These are phyloP conservation scores for Eupristina koningsbergeri DNA, from an alignment of 1,140 invertebrate genomes.

Conservation along the genomic window DNA sequence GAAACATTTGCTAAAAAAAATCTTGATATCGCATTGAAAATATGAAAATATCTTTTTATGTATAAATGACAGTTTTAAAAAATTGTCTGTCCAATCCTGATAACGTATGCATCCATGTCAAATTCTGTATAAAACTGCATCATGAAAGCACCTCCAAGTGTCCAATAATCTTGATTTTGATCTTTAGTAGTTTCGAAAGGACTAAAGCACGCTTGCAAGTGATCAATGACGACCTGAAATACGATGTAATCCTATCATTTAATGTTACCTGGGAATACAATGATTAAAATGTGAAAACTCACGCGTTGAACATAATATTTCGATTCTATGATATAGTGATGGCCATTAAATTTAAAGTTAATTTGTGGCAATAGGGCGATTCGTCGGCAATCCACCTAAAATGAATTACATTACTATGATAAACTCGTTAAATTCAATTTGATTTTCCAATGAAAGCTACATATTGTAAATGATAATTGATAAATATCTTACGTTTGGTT, in stretches of 20 bases:
- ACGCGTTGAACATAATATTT: constrained; percentile 81
- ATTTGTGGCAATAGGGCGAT: constrained; percentile 79
- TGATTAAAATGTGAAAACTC: constrained; percentile 19
- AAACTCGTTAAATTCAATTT: not conserved
- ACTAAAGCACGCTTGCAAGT: constrained; percentile 57
- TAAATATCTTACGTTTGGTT: not conserved
- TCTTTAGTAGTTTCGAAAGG: constrained; percentile 53
- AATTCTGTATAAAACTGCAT: constrained; percentile 66
- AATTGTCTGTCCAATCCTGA: constrained; percentile 55
- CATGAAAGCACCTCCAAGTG: constrained; percentile 64
- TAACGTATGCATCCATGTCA: constrained; percentile 52
- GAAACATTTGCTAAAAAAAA: not conserved
- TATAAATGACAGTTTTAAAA: constrained; percentile 49
- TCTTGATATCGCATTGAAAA: no score
- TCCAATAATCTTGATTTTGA: constrained; percentile 35
- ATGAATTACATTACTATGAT: constrained; percentile 40
- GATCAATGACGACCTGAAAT: constrained; percentile 56
- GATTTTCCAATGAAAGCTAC: not conserved
- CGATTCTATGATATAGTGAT: constrained; percentile 77
- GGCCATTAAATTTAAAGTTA: constrained; percentile 77
- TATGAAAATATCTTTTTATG: no score
- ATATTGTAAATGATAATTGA: not conserved
- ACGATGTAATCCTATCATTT: not conserved
- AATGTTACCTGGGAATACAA: not conserved
- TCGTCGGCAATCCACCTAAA: constrained; percentile 73